Percentiles rank a stretch among this genome's conserved stretches.
phyloP scores from a whole-genome alignment of 2,888 invertebrate genomes.

The Diaphora mendica region DNA sequence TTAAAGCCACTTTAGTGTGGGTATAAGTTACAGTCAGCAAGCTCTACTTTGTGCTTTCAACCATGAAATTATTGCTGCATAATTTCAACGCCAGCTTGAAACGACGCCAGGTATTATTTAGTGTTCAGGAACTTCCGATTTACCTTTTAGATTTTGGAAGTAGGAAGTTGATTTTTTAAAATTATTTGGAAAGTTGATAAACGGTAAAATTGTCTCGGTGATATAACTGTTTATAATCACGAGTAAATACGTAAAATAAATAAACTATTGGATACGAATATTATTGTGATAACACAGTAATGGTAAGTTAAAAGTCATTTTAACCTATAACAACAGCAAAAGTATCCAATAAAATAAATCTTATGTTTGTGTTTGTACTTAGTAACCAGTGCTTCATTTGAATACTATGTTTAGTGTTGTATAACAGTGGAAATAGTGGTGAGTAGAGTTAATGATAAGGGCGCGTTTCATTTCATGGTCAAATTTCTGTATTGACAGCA shows the following conservation, averaged over 20 bases:
- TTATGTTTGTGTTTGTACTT: too few relatives aligned
- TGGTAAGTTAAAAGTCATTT: too few relatives aligned
- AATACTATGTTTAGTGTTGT: not conserved
- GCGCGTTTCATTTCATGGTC: conserved; percentile 35
- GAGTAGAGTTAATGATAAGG: conserved; percentile 37
- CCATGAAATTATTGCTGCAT: conserved; percentile 64
- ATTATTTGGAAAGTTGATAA: not conserved
- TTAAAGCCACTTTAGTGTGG: conserved; percentile 62
- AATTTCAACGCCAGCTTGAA: conserved; percentile 54
- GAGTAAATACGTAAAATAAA: not conserved
- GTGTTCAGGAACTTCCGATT: conserved; percentile 41
- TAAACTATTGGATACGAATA: not conserved
- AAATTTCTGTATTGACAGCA: conserved; percentile 26
- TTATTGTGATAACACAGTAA: too few relatives aligned
- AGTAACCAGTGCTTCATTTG: not conserved
- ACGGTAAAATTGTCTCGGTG: not conserved
- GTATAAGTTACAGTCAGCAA: conserved; percentile 55
- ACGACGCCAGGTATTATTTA: conserved; percentile 53
- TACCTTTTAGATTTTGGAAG: conserved; percentile 16
- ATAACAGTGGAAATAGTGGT: not conserved
- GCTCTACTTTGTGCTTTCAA: conserved; percentile 61
- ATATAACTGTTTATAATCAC: not conserved
- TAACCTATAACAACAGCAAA: too few relatives aligned
- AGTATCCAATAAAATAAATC: not conserved
- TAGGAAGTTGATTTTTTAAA: not conserved